Evolutionary conservation across 2,797 vertebrate genomes (phyloP).

Genomic region (Aldrovandia affinis): DNA sequence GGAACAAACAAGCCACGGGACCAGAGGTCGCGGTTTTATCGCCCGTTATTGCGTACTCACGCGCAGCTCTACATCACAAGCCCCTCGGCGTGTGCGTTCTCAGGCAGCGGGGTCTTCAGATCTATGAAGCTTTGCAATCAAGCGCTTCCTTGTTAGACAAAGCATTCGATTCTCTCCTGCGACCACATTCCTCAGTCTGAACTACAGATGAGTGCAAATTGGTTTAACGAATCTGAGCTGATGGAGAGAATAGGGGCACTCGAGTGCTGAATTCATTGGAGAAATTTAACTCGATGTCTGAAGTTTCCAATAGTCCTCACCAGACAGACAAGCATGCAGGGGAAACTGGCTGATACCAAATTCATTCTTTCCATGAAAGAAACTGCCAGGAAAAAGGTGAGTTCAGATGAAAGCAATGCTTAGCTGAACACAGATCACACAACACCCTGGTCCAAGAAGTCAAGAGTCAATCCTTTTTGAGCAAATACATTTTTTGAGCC

Average conservation of each 20-base stretch:
- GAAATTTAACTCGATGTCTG: constrained; percentile 16
- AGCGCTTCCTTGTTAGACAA: not conserved
- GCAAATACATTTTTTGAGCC: too few species aligned
- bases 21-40: not conserved
- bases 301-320: constrained; percentile 19
- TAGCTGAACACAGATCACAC: constrained; percentile 39
- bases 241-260: not conserved
- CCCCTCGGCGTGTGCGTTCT: not conserved
- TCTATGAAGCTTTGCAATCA: not conserved
- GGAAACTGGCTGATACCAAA: not conserved
- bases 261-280: constrained; percentile 23
- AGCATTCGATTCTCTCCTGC: not conserved
- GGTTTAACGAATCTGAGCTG: constrained; percentile 33
- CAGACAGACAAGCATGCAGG: constrained; percentile 22
- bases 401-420: constrained; percentile 24
- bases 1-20: not conserved
- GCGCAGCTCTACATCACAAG: not conserved
- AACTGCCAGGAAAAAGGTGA: not conserved
- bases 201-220: constrained; percentile 30
- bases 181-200: not conserved
- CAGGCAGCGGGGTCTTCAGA: not conserved
- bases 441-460: constrained; percentile 29
- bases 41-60: constrained; percentile 13
- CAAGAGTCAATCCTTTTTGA: constrained; percentile 32
- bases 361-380: constrained; percentile 12